Conservation (phyloP, 2,113 vertebrate species). For the Zosterops japonicus region DNA sequence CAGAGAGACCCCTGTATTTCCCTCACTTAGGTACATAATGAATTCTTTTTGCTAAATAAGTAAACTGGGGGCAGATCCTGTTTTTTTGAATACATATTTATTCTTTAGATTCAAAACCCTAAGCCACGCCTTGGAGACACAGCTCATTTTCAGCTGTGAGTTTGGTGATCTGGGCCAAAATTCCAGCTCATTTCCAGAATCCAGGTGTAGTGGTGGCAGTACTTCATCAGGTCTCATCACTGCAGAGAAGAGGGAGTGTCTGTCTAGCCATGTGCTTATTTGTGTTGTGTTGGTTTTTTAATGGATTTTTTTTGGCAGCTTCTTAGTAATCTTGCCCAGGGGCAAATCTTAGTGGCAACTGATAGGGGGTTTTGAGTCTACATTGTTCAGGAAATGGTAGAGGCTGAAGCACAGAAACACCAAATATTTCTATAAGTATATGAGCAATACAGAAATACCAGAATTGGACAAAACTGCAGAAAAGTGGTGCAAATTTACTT, state of each 20-base stretch:
- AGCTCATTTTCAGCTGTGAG: neutral
- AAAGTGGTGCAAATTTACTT: neutral
- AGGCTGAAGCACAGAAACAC: neutral
- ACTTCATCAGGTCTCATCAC: neutral
- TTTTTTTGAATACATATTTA: neutral
- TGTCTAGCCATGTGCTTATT: neutral
- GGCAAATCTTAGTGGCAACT: neutral
- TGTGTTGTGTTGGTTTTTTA: neutral
- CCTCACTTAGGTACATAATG: neutral
- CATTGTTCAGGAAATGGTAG: neutral
- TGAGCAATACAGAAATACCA: neutral
- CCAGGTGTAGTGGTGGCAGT: neutral
- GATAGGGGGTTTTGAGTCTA: neutral
- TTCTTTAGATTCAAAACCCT: neutral
- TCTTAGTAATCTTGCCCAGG: neutral
- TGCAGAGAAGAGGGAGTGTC: neutral
- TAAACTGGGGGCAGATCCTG: neutral
- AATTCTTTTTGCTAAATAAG: neutral
- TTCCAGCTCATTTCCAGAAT: neutral
- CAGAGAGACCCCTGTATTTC: neutral
- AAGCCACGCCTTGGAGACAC: neutral
- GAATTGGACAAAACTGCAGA: neutral
- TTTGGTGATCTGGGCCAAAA: neutral
- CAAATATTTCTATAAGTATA: neutral
- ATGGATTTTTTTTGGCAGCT: neutral